Base-by-base conservation (phyloP, 2,888 invertebrate genomes). In the Ephialtes manifestator region DNA sequence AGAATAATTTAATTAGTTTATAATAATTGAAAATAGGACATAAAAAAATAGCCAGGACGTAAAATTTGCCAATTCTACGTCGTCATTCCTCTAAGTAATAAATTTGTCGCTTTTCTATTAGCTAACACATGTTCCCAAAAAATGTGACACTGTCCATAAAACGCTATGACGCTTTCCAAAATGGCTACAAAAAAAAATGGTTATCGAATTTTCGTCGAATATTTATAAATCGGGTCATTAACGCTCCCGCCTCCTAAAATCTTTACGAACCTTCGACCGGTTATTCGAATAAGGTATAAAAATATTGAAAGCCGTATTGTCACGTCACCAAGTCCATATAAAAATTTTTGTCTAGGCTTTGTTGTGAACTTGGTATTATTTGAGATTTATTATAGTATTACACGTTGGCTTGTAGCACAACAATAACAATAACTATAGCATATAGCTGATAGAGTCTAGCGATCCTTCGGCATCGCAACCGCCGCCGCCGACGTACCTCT, bases 261-360 rank as follows among this genome's bases (percentile, higher is more conserved):
- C 11, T 81, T 84, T 68, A 84, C 74, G 55, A 15, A 70, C 84
- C 78, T 81, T 67, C 68, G 58, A 63, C 35, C 24, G 28, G 31
- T 63, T 70, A 53, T 77, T 74, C 18, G 68, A 65, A 81, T 72
- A 85, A 81, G 78, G 46, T 74, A 78, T 81, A 78, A 81, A 81
- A 84, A 78, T 55, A 78, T 72, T 58, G 24, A 72, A 48, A 77
- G 43, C 63, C 70, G 68, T 35, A 31, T 74, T 78, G 78, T 67
- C 83, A 60, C 74, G 78, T 83, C 83, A 72, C 60, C 78, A 51
- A 74, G 84, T 74, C 77, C 77, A 84, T 84, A 84, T 81, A 81
- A 81, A 71, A 77, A 68, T 67, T 71, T 76, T 39, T 35, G 35
- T n/a, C 15, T 13, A 24, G 58, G 58, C 58, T n/a, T n/a, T n/a